phyloP scores from a whole-genome alignment of 2,113 vertebrate species.

The Amphilophus citrinellus region DNA sequence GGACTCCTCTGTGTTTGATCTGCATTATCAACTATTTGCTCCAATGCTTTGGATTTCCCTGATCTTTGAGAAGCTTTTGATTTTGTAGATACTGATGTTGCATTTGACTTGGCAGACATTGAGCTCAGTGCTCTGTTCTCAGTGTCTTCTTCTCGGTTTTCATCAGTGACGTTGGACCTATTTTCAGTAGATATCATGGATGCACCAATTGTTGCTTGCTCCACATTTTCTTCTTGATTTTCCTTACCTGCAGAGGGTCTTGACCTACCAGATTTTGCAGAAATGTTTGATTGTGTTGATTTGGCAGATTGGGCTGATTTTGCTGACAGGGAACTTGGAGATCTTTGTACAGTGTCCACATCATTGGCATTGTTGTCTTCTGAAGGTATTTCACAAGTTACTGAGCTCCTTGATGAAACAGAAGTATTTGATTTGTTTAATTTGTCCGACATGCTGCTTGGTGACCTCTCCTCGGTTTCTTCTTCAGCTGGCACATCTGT shows the following conservation, averaged over 20 bases:
- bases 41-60: conserved; percentile 48
- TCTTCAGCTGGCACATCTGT: conserved; percentile 32
- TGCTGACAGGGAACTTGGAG: conserved; percentile 49
- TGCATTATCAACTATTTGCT: conserved; percentile 34
- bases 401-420: conserved; percentile 30
- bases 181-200: conserved; percentile 39
- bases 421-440: conserved; percentile 29
- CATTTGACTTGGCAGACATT: conserved; percentile 59
- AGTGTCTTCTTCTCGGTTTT: conserved; percentile 29
- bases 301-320: conserved; percentile 58
- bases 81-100: conserved; percentile 47
- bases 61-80: conserved; percentile 50
- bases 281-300: conserved; percentile 36
- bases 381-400: conserved; percentile 6
- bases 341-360: conserved; percentile 37
- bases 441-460: conserved; percentile 35
- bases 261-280: conserved; percentile 28
- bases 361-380: conserved; percentile 11
- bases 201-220: conserved; percentile 37
- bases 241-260: conserved; percentile 22
- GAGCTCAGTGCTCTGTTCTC: conserved; percentile 48
- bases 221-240: not conserved
- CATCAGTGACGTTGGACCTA: not conserved
- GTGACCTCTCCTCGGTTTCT: conserved; percentile 22
- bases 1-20: conserved; percentile 11